Evolutionary conservation across 2,888 invertebrate species (phyloP), one percentile per base, ranked within the genome.

Genomic region (Torymus auratus): DNA sequence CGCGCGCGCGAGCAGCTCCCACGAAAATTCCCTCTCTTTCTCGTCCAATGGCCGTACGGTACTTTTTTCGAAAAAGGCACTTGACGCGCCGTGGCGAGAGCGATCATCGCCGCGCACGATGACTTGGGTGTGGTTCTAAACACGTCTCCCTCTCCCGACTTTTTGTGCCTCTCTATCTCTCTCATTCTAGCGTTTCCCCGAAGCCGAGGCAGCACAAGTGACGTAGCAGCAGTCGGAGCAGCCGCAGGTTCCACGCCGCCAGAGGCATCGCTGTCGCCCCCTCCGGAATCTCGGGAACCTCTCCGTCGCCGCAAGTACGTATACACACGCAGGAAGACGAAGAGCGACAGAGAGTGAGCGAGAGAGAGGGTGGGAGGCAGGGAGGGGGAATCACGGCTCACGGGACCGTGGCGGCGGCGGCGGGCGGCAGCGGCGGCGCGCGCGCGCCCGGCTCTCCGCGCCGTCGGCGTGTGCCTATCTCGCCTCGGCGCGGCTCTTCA

Each of bases 311-410:
- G 64, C 77, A 53, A 55, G 60, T 52, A 64, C 64, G 52, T 60
- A 23, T 52, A 60, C 60, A 28, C 61, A 52, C 17, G 61, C 70
- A 78, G 72, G 17, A 67, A 78, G 68, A 78, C 67, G 68, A 67
- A 74, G 78, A 68, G 53, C 20, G 56, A 73, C 15, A 62, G 71
- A 74, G 23, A 69, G 58, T 70, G 62, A 67, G 71, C 67, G 67
- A 76, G 69, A 61, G 77, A 74, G 81, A 65, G 73, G 65, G 70
- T 76, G 74, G 80, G 64, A 20, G 17, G n/a, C 14, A n/a, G 77
- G 84, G 83, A 83, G 85, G 88, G 86, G 89, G 87, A 87, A 88
- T 86, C 88, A 86, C 88, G 88, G 87, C 87, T 86, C 88, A 86
- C 88, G 88, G 87, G 87, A 87, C 85, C 87, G 86, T 52, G 75